Conservation (phyloP, 2,888 invertebrate genomes). For the Isotomurus palustris region DNA sequence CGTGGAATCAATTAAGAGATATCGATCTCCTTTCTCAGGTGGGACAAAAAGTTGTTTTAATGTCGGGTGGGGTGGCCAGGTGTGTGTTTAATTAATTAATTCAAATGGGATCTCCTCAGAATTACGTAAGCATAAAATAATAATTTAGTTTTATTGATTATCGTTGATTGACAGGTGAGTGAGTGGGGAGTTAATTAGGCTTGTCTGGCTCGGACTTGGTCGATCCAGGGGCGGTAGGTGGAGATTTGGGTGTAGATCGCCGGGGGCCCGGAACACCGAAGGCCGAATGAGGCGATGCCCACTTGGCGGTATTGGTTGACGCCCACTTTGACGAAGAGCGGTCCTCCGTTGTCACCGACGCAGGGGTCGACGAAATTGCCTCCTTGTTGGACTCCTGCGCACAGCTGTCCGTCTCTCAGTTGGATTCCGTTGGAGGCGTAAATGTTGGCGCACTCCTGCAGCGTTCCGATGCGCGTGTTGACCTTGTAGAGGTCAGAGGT, state of each 20-base stretch:
- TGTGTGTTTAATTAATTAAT: too few species aligned
- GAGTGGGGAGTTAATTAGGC: too few species aligned
- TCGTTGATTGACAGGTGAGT: too few species aligned
- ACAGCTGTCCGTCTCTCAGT: conserved; percentile 27
- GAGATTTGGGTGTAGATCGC: conserved; percentile 29
- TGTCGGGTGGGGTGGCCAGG: too few species aligned
- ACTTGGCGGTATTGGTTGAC: conserved; percentile 74
- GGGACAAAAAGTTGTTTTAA: too few species aligned
- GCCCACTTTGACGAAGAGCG: conserved; percentile 69
- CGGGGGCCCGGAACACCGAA: conserved; percentile 81
- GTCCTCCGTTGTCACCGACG: conserved; percentile 55
- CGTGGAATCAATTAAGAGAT: too few species aligned
- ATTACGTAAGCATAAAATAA: too few species aligned
- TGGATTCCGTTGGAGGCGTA: conserved; percentile 25
- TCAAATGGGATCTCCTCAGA: too few species aligned
- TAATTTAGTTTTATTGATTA: too few species aligned
- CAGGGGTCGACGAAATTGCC: conserved; percentile 24
- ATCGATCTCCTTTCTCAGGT: too few species aligned
- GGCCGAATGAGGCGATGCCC: conserved; percentile 86
- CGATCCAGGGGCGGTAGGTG: conserved; percentile 32
- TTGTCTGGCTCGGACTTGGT: conserved; percentile 16
- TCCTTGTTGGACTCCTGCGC: conserved; percentile 24
- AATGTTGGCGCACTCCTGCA: conserved; percentile 68
- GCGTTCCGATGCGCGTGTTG: conserved; percentile 76
- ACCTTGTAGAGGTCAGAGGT: conserved; percentile 78